Conservation (phyloP, 2,888 invertebrate genomes). For the Pasiphila rectangulata region DNA sequence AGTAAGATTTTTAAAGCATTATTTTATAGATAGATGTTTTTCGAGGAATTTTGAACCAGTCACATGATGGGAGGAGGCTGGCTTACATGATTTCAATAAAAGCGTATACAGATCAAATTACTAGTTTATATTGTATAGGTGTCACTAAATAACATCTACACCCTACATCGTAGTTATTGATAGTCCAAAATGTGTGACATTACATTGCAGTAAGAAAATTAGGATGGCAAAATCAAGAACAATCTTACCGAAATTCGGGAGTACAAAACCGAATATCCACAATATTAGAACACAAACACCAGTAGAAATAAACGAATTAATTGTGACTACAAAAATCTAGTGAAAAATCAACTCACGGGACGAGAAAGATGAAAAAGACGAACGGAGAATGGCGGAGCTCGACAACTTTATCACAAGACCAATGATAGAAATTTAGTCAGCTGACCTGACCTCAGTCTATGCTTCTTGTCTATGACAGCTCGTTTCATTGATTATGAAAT, state of each 20-base stretch:
- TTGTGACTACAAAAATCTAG: constrained; percentile 36
- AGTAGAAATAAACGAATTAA: constrained; percentile 39
- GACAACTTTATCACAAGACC: constrained; percentile 80
- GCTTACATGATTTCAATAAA: background rate
- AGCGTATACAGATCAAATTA: background rate
- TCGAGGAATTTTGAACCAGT: too few species aligned
- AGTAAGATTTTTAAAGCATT: too few species aligned
- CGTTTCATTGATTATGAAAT: constrained; percentile 56
- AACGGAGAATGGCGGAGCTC: constrained; percentile 78
- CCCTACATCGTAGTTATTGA: constrained; percentile 8
- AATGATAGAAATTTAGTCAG: constrained; percentile 79
- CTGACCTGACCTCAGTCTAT: constrained; percentile 78
- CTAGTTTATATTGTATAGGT: constrained; percentile 4
- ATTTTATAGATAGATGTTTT: too few species aligned
- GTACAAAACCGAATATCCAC: constrained; percentile 41
- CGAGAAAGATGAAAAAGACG: constrained; percentile 75
- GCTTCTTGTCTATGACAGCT: constrained; percentile 55
- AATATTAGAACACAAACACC: constrained; percentile 54
- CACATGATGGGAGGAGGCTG: background rate
- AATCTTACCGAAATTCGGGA: constrained; percentile 51
- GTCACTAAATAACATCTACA: constrained; percentile 36
- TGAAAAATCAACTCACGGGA: constrained; percentile 72
- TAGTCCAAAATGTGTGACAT: constrained; percentile 41
- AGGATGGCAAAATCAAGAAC: constrained; percentile 50
- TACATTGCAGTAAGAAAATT: constrained; percentile 41